Percentiles rank a stretch among this genome's conserved stretches.
phyloP scores from a whole-genome alignment of 2,113 vertebrate genomes.

The Ameiurus melas region DNA sequence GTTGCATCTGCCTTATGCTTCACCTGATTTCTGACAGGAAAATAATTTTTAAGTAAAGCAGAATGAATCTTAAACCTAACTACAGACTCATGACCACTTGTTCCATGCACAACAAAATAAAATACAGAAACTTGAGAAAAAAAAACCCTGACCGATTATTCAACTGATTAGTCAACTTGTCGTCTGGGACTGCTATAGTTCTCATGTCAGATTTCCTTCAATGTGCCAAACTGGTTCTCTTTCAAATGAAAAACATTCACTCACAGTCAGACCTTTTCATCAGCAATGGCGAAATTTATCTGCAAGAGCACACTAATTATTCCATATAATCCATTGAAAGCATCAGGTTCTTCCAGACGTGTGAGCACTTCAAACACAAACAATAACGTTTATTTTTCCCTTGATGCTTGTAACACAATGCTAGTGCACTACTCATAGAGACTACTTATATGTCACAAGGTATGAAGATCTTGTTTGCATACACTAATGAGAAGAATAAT shows the following conservation, averaged over 20 bases:
- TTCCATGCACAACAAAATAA: not conserved
- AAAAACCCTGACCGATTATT: not conserved
- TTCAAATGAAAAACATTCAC: not conserved
- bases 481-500: slow-evolving; percentile 8
- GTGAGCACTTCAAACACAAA: not conserved
- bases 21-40: not conserved
- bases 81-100: not conserved
- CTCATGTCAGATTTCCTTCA: not conserved
- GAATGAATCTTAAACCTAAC: not conserved
- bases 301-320: not conserved
- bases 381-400: slow-evolving; percentile 9
- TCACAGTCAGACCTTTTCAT: not conserved
- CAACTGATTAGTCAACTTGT: not conserved
- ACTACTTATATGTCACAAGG: not conserved
- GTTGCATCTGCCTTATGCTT: not conserved
- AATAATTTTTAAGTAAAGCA: not conserved
- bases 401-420: not conserved
- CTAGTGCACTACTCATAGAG: not conserved
- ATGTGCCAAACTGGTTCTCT: not conserved
- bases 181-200: not conserved
- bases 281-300: not conserved
- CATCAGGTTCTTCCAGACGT: not conserved
- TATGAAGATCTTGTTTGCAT: not conserved
- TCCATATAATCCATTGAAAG: not conserved
- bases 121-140: not conserved